These are phyloP conservation scores for Bradypodion ventrale DNA, from an alignment of 2,797 vertebrate species.

Conservation along the genomic window DNA sequence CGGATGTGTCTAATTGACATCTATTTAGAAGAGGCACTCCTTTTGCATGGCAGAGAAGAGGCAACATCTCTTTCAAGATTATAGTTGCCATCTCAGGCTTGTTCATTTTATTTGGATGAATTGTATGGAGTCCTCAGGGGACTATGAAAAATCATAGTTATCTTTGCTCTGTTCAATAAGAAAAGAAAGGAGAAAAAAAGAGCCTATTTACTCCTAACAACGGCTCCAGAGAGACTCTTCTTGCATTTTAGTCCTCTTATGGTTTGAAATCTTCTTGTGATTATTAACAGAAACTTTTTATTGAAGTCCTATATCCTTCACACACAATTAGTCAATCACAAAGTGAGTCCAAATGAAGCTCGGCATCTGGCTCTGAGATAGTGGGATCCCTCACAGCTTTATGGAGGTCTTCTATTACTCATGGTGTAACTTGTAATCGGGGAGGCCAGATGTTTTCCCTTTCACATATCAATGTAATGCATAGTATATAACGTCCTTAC, in stretches of 20 bases:
- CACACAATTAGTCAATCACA: not conserved
- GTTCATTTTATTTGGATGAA: not conserved
- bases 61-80: not conserved
- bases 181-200: too few species aligned
- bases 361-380: slow-evolving; percentile 1
- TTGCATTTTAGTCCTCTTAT: not conserved
- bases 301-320: slow-evolving; percentile 4
- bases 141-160: not conserved
- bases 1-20: not conserved
- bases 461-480: not conserved
- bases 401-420: not conserved
- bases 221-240: not conserved
- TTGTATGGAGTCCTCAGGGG: not conserved
- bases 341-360: not conserved
- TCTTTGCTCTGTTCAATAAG: not conserved
- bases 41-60: not conserved
- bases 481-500: not conserved
- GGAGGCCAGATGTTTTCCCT: slow-evolving; percentile 1
- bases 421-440: not conserved
- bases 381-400: not conserved
- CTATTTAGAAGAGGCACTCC: not conserved
- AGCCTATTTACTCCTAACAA: not conserved
- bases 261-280: not conserved
- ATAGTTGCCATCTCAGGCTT: not conserved
- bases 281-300: slow-evolving; percentile 15